Base-by-base conservation (phyloP, 2,113 vertebrate species). In the Neopipo cinnamomea region DNA sequence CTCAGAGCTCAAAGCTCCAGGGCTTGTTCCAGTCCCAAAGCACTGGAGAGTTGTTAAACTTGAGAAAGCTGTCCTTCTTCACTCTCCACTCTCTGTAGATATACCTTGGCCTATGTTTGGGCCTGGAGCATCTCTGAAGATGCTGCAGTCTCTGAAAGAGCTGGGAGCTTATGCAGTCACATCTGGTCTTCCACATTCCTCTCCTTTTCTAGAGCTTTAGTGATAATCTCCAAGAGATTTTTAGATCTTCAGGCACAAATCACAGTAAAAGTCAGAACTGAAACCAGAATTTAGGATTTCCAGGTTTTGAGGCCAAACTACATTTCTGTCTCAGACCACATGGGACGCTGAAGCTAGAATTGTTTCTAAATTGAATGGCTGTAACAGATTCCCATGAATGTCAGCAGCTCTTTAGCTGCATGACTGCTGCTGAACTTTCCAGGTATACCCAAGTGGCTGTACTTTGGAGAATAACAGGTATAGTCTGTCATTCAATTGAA, bases 381-480 rank as follows among this genome's bases (percentile, higher is more conserved):
- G 75, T 93, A 95, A 78, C 88, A 96, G 85, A 92, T 94, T 94
- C 85, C 70, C 73, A 70, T 86, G 92, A 96, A 94, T 96, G 92
- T 96, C 92, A 96, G 92, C 95, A 96, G 85, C 92, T 96, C 85
- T 96, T 97, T 93, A 94, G 78, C 92, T 96, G 90, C 95, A 89
- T 91, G 93, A 74, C 85, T 94, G 90, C 95, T 88, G 85, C 85
- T 96, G 93, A 96, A 87, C 88, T 96, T 96, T 93, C 33, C 88
- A 93, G 96, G 83, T 92, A 71, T 78, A 52, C 92, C 75, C 95
- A 81, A 91, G 76, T 86, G 95, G 72, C 47, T 81, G 25, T 62
- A 59, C 73, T 90, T 93, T 9, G 25, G 88, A 95, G 92, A 92
- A 39, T 96, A 91, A 58, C 75, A 81, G 66, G 61, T 93, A 91